Conservation (phyloP, 2,113 vertebrate genomes). For the Phocoena phocoena region DNA sequence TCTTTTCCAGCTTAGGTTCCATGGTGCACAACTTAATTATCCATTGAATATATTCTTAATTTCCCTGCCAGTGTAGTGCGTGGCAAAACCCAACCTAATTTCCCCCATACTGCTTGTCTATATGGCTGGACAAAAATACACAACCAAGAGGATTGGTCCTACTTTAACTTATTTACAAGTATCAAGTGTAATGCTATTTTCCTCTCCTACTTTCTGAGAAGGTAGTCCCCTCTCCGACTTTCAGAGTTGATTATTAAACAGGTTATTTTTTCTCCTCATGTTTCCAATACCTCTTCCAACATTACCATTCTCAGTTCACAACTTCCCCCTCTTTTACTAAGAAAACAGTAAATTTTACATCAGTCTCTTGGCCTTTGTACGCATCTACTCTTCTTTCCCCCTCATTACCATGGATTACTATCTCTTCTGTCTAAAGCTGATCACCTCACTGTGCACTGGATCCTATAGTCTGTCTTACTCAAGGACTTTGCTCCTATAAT, state of each 20-base stretch:
- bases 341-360: not conserved
- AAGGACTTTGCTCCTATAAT: not conserved
- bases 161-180: constrained; percentile 21
- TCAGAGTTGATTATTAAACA: not conserved
- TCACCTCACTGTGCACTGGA: not conserved
- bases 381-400: not conserved
- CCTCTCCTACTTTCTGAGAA: not conserved
- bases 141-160: not conserved
- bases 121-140: not conserved
- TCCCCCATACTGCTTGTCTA: not conserved
- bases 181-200: not conserved
- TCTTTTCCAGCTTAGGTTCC: not conserved
- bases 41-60: not conserved
- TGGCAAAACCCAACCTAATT: not conserved
- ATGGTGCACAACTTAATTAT: not conserved
- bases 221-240: not conserved
- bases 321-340: not conserved
- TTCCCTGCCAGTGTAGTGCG: not conserved
- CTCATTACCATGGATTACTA: not conserved
- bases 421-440: not conserved
- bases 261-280: not conserved
- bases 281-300: not conserved
- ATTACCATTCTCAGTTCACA: not conserved
- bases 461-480: not conserved
- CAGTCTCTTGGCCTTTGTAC: not conserved